Percentiles rank a stretch among this genome's conserved stretches.
Conservation (phyloP, 2,888 invertebrate species). For the Epistrophella euchroma region DNA sequence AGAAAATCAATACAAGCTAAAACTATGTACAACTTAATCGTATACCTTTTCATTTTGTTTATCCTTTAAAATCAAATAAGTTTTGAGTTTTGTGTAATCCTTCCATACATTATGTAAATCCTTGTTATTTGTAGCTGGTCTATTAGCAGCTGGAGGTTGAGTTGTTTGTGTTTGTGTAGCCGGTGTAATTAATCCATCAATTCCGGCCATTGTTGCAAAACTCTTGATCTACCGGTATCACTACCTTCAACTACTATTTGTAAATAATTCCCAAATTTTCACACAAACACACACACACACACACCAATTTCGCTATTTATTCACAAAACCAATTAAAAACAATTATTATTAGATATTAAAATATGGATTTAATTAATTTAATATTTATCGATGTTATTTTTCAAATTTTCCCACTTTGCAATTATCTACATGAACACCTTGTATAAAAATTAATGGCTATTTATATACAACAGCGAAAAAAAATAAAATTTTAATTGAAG, state of each 20-base stretch:
- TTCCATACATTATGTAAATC: slow-evolving; percentile 80
- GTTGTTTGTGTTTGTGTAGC: slow-evolving; percentile 32
- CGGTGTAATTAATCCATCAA: slow-evolving; percentile 76
- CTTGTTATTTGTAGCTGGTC: slow-evolving; percentile 56
- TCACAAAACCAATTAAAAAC: slow-evolving; percentile 7
- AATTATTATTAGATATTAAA: background rate
- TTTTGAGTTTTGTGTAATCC: slow-evolving; percentile 82
- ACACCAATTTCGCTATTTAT: background rate
- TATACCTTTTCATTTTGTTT: slow-evolving; percentile 81
- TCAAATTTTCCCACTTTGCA: slow-evolving; percentile 20
- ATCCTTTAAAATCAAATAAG: slow-evolving; percentile 82
- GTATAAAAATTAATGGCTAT: slow-evolving; percentile 19
- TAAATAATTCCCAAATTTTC: too few species aligned
- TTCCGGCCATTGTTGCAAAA: slow-evolving; percentile 76
- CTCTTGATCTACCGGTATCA: background rate
- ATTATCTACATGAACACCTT: slow-evolving; percentile 37
- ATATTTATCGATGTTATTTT: slow-evolving; percentile 13
- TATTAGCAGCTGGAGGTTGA: slow-evolving; percentile 45
- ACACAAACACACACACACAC: background rate
- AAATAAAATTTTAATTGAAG: slow-evolving; percentile 53
- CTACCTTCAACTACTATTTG: too few species aligned
- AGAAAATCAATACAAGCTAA: background rate
- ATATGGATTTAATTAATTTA: slow-evolving; percentile 15
- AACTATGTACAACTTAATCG: too few species aligned
- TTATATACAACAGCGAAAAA: background rate